Evolutionary conservation across 2,797 vertebrate species (phyloP), one percentile per base, ranked within the genome.

Genomic region (Distichodus sexfasciatus): DNA sequence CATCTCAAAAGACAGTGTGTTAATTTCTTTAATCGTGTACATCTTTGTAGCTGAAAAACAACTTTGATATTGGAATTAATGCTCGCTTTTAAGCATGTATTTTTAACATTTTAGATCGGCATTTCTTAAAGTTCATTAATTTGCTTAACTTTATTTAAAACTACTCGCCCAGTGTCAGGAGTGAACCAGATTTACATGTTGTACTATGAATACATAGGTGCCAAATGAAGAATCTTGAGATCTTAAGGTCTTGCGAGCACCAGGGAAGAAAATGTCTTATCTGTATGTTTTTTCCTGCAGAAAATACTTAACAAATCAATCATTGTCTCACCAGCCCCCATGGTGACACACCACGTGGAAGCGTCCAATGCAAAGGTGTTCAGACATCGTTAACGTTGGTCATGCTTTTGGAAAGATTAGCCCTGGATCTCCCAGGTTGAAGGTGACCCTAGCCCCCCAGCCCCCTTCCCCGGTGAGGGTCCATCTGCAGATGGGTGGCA

Each of bases 401-500:
- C 38, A 61, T 36, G 28, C n/a, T 1, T 28, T 51, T 44, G 36
- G 38, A 36, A 26, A 26, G 44, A 47, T 48, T 40, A 68, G 43
- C 54, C 44, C 15, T 57, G 33, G 44, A 58, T n/a, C 38, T n/a
- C 36, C 19, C 15, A 36, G 9, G 57, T 33, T 43, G 46, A 29
- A 40, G 4, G 12, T 1, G 12, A 41, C 0, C 21, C 1, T 15
- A n/a, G n/a, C 14, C n/a, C n/a, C 41, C 50, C 12, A 31, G 12
- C 26, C 10, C 50, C 23, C 23, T 3, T 3, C 19, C 21, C 15
- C 43, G 43, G 24, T 51, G 35, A 41, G 33, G 21, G 7, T 14
- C 40, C 44, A 51, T 46, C n/a, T 78, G 81, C 83, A 86, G 84
- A 87, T 81, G 88, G 86, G 83, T 36, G 43, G 41, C 54, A 65